Evolutionary conservation across 2,797 vertebrate genomes (phyloP).

Genomic region (Argentina silus): DNA sequence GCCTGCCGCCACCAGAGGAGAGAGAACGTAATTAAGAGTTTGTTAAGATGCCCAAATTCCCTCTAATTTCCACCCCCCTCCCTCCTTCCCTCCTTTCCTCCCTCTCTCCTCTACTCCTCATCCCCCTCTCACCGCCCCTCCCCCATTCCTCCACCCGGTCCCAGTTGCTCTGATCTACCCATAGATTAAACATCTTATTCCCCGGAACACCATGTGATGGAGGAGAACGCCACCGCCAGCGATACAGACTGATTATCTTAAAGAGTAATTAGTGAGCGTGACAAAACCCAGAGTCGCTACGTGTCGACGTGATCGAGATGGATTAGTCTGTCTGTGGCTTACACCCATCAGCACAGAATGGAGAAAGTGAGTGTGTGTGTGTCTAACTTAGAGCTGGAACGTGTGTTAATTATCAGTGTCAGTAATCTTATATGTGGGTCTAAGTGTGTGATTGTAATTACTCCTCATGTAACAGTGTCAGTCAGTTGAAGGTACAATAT

Average conservation of each 20-base stretch:
- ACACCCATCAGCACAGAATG: neutral
- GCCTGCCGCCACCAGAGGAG: neutral
- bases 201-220: constrained; percentile 39
- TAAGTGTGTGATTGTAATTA: neutral
- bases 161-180: constrained; percentile 67
- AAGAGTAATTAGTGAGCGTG: constrained; percentile 74
- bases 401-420: constrained; percentile 77
- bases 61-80: constrained; percentile 57
- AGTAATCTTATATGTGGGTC: constrained; percentile 45
- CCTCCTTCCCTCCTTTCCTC: constrained; percentile 13
- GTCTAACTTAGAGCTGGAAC: constrained; percentile 38
- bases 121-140: constrained; percentile 32
- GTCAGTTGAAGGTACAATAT: no score
- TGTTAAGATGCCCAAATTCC: constrained; percentile 79
- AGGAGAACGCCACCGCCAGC: constrained; percentile 55
- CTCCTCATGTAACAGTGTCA: neutral
- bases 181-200: constrained; percentile 72
- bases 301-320: constrained; percentile 5
- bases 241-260: constrained; percentile 70
- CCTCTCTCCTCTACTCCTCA: constrained; percentile 14
- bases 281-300: constrained; percentile 60
- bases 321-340: neutral
- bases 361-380: neutral
- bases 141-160: constrained; percentile 37
- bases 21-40: constrained; percentile 73